Percentiles rank a stretch among this genome's conserved stretches.
These are phyloP conservation scores for Calameuta idolon DNA, from an alignment of 2,888 invertebrate species.

Conservation along the genomic window DNA sequence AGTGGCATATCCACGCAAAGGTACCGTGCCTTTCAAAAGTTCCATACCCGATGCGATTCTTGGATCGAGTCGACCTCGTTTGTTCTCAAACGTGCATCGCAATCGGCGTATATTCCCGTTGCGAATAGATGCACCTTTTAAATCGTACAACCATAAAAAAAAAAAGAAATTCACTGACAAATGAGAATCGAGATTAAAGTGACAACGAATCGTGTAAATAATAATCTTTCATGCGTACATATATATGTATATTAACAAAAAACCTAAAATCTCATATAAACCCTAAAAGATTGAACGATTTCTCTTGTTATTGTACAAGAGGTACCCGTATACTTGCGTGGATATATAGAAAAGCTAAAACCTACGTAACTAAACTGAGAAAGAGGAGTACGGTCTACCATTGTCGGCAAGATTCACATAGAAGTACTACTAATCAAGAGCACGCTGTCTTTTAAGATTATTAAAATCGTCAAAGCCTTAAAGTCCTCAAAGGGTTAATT, in stretches of 20 bases:
- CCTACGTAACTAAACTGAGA: not conserved
- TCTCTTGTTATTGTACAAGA: not conserved
- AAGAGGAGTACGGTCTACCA: not conserved
- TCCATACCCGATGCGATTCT: slow-evolving; percentile 8
- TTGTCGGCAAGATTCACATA: not conserved
- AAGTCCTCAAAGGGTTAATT: slow-evolving; percentile 66
- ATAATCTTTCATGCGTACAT: not conserved
- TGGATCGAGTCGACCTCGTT: not conserved
- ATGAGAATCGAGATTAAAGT: not conserved
- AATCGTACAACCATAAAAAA: not conserved
- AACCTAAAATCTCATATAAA: not conserved
- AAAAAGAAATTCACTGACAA: not conserved
- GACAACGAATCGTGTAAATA: not conserved
- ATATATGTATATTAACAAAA: not conserved
- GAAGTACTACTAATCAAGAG: slow-evolving; percentile 5
- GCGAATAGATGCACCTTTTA: not conserved
- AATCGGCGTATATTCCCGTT: not conserved
- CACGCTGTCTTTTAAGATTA: slow-evolving; percentile 62
- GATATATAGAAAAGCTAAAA: not conserved
- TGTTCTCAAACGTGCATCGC: not conserved
- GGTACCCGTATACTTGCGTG: not conserved
- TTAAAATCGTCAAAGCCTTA: slow-evolving; percentile 63
- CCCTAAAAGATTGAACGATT: not conserved
- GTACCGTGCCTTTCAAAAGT: slow-evolving; percentile 45
- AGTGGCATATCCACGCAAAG: slow-evolving; percentile 43